A percentile compares a stretch with the other conserved stretches of the same genome.
These are phyloP conservation scores for Anniella stebbinsi DNA, from an alignment of 2,797 vertebrate genomes.

Conservation along the genomic window DNA sequence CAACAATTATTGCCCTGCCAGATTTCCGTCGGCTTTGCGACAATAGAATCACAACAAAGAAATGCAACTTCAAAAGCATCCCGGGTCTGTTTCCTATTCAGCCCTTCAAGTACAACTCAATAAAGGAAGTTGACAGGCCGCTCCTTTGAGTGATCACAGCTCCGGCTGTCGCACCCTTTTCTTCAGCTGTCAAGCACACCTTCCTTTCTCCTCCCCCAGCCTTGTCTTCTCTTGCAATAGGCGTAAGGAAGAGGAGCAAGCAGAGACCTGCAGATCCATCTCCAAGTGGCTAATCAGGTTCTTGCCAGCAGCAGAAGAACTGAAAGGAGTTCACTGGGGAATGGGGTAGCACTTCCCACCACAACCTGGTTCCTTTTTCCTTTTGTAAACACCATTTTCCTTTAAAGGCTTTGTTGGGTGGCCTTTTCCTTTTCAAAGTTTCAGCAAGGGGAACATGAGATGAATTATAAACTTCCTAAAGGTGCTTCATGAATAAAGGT, in stretches of 20 bases:
- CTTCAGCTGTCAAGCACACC: slow-evolving; percentile 39
- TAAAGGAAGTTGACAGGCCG: slow-evolving; percentile 78
- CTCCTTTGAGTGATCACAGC: slow-evolving; percentile 76
- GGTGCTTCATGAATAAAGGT: background rate
- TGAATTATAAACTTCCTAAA: background rate
- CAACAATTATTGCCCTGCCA: slow-evolving; percentile 20
- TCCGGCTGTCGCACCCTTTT: slow-evolving; percentile 32
- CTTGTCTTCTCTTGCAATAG: slow-evolving; percentile 11
- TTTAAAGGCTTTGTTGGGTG: slow-evolving; percentile 22
- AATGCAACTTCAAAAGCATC: background rate
- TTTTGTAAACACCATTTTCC: slow-evolving; percentile 5
- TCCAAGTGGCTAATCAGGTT: background rate
- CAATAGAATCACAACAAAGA: slow-evolving; percentile 23
- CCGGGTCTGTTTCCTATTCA: slow-evolving; percentile 65
- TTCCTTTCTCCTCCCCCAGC: slow-evolving; percentile 25
- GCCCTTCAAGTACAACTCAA: slow-evolving; percentile 63
- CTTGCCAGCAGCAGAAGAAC: background rate
- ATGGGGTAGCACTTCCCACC: background rate
- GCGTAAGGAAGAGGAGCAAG: background rate
- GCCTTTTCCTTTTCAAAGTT: background rate
- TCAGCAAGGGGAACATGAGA: background rate
- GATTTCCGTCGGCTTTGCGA: background rate
- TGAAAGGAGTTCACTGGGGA: background rate
- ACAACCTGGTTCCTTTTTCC: background rate
- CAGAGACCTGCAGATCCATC: background rate